phyloP scores from a whole-genome alignment of 2,113 vertebrate genomes.

The Gulo gulo region DNA sequence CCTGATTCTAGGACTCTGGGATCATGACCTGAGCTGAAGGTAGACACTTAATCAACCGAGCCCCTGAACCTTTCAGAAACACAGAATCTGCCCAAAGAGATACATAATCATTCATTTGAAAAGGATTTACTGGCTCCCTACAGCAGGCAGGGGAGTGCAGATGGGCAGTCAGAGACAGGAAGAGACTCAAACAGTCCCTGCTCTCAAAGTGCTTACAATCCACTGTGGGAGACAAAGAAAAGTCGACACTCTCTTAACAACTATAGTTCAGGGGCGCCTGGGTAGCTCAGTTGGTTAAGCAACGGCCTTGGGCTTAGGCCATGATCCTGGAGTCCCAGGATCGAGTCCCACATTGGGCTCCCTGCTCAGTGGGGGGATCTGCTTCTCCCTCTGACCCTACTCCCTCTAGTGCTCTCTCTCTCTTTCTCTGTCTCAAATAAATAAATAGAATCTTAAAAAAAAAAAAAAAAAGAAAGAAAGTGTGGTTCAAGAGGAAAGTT shows the following conservation, averaged over 20 bases:
- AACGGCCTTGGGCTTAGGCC: too few species aligned
- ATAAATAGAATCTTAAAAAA: too few species aligned
- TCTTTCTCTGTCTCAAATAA: too few species aligned
- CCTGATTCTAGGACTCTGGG: not conserved
- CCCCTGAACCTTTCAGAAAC: not conserved
- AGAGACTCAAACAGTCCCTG: not conserved
- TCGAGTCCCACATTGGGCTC: too few species aligned
- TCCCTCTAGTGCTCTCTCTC: too few species aligned
- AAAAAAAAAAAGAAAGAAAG: not conserved
- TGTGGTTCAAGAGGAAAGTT: not conserved
- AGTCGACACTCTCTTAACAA: not conserved
- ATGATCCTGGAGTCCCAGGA: too few species aligned
- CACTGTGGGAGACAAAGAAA: not conserved
- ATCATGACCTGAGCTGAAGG: not conserved
- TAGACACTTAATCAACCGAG: too few species aligned
- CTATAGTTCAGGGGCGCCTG: too few species aligned
- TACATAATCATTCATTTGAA: not conserved
- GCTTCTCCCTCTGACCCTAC: too few species aligned
- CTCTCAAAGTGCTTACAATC: not conserved
- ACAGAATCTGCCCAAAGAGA: not conserved
- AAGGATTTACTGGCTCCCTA: not conserved
- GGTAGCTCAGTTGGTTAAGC: too few species aligned
- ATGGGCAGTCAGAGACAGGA: not conserved
- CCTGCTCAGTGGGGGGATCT: too few species aligned
- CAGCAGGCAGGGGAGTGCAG: accelerated